Evolutionary conservation across 2,797 vertebrate species (phyloP), one percentile per base, ranked within the genome.

Genomic region (Streptopelia turtur): DNA sequence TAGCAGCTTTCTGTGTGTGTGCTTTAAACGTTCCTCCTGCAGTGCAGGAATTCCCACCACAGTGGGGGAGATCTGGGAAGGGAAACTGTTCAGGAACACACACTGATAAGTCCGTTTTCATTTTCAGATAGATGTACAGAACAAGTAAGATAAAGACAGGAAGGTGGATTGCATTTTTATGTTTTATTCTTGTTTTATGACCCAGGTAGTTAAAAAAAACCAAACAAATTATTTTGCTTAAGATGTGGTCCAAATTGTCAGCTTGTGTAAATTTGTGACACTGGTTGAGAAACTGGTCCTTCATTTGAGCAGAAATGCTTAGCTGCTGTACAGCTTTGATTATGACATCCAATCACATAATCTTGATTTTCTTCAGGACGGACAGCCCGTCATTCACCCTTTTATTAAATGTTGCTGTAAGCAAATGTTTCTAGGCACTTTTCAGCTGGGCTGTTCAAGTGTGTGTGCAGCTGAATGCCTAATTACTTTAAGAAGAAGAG

Each of bases 1-100:
- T 78, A 83, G 30, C 56, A 93, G 52, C 56, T 95, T 92, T 72
- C 80, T 84, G 11, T 70, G 28, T 50, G 50, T 52, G 13, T 69
- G 37, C 31, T 93, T 93, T 59, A 89, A 79, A 77, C 56, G 47
- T 92, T 94, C 25, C 13, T 94, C 28, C 49, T 84, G 81, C 52
- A 61, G 45, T 80, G 30, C 88, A 89, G 71, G 70, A 95, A 64
- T 92, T 75, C 74, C 49, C 69, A 71, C 37, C 71, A 74, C 56
- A 47, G 1, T 3, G 6, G 15, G 80, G 68, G 35, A 68, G 13
- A 71, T 61, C 6, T 8, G 75, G 66, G 53, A 93, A 43, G 31
- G 33, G 45, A 74, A 93, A 53, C 35, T 61, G 61, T 76, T 55
- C 41, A 74, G 52, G 53, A 91, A 72, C 43, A 79, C 22, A 55